Evolutionary conservation across 2,113 vertebrate species (phyloP), one percentile per base, ranked within the genome.

Genomic region (Heloderma charlesbogerti): DNA sequence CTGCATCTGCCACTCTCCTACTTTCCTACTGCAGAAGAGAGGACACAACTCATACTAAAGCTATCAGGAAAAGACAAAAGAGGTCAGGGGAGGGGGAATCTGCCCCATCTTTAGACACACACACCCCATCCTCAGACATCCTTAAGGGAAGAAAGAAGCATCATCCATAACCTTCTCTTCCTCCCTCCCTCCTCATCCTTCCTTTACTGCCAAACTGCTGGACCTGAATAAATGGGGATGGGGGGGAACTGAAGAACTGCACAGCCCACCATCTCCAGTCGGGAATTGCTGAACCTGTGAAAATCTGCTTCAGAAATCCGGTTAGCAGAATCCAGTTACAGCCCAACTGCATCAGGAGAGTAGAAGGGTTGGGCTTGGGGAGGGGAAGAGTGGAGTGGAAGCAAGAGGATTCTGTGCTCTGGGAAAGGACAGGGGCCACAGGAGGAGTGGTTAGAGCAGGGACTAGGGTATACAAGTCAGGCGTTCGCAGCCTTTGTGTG

Each of bases 221-320:
- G 84, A 54, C 45, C 45, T 54, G 72, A 90, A 86, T 86, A 86
- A 71, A 80, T n/a, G 74, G 45, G 83, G 74, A 54, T 8, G 34
- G 84, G 45, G 66, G 5, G 51, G 60, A 18, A 54, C 40, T 51
- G 54, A 75, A 84, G 71, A 77, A 77, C 72, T 15, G n/a, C 31
- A 20, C 74, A 71, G 75, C 89, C 89, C 45, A 40, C 63, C 83
- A 67, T 40, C 72, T 45, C 81, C 10, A 54, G 45, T 67, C 57
- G 10, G 72, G 57, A 88, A 91, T n/a, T 91, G 90, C 90, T 91
- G 90, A 88, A 88, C 74, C 90, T 88, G 86, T 91, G 81, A 91
- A 91, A 91, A 91, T 84, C 81, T 69, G 86, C 80, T 78, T 75
- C 86, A 84, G 87, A 91, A 91, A 91, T 88, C 81, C 51, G 74